These are phyloP conservation scores for Crocuta crocuta DNA, from an alignment of 2,113 vertebrate genomes.

Conservation along the genomic window DNA sequence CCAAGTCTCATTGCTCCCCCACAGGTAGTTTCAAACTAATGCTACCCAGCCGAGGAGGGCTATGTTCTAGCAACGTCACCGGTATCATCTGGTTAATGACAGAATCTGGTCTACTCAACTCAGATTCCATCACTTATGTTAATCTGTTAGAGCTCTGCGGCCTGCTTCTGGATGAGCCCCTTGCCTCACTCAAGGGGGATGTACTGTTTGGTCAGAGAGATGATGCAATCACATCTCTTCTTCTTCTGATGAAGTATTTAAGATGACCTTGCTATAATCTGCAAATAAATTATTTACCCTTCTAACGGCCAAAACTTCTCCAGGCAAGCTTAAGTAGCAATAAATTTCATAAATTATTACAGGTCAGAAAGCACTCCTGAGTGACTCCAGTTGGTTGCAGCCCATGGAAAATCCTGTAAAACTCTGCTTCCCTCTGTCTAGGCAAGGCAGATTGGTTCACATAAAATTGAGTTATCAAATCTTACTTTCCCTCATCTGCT, in stretches of 20 bases:
- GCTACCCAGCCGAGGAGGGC: background rate
- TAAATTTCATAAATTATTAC: conserved; percentile 59
- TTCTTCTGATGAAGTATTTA: conserved; percentile 46
- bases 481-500: background rate
- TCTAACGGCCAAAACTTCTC: conserved; percentile 31
- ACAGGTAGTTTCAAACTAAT: background rate
- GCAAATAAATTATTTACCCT: conserved; percentile 70
- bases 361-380: conserved; percentile 36
- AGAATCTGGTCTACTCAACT: background rate
- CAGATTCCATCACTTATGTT: background rate
- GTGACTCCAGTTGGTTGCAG: background rate
- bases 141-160: background rate
- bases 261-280: conserved; percentile 25
- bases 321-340: conserved; percentile 61
- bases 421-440: background rate
- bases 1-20: background rate
- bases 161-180: background rate
- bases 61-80: background rate
- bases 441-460: background rate
- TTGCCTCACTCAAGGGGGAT: background rate
- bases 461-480: conserved; percentile 23
- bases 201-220: background rate
- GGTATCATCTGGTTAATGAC: background rate
- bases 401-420: conserved; percentile 38
- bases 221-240: background rate